Percentiles rank a stretch among this genome's conserved stretches.
Evolutionary conservation across 2,797 vertebrate genomes (phyloP).

Genomic region (Prionace glauca): DNA sequence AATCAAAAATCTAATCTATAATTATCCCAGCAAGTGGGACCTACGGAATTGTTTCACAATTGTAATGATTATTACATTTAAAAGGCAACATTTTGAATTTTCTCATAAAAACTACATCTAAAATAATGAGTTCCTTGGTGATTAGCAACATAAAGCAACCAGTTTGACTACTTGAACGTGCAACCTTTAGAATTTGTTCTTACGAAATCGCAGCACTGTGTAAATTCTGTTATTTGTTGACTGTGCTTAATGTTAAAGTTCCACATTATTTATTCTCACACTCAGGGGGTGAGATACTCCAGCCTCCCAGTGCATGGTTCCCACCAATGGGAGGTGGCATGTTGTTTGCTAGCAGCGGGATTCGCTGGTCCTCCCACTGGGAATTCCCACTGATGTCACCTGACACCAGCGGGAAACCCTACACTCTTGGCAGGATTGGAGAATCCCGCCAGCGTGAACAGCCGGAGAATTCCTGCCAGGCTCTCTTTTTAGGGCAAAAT

Average conservation of each 20-base stretch:
- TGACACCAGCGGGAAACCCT: too few species aligned
- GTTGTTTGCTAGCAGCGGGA: too few species aligned
- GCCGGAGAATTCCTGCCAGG: too few species aligned
- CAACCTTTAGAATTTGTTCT: background rate
- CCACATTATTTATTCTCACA: background rate
- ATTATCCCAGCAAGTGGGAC: background rate
- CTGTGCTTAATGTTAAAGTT: background rate
- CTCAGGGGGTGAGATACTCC: too few species aligned
- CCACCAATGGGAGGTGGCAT: too few species aligned
- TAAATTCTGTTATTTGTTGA: background rate
- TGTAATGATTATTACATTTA: background rate
- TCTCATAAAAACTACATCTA: background rate
- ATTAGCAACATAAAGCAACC: slow-evolving; percentile 3
- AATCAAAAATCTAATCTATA: background rate
- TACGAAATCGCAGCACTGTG: background rate
- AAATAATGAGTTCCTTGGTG: slow-evolving; percentile 15
- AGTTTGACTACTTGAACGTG: background rate
- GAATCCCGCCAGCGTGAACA: too few species aligned
- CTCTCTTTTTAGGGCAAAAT: background rate
- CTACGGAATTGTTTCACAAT: background rate
- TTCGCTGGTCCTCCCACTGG: too few species aligned
- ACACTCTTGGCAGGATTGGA: too few species aligned
- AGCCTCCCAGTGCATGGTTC: too few species aligned
- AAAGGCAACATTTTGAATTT: background rate
- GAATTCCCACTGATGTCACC: too few species aligned